Percentiles rank a stretch among this genome's conserved stretches.
These are phyloP conservation scores for Drosophila pseudoobscura DNA, from an alignment of 1,140 invertebrate species.

Conservation along the genomic window DNA sequence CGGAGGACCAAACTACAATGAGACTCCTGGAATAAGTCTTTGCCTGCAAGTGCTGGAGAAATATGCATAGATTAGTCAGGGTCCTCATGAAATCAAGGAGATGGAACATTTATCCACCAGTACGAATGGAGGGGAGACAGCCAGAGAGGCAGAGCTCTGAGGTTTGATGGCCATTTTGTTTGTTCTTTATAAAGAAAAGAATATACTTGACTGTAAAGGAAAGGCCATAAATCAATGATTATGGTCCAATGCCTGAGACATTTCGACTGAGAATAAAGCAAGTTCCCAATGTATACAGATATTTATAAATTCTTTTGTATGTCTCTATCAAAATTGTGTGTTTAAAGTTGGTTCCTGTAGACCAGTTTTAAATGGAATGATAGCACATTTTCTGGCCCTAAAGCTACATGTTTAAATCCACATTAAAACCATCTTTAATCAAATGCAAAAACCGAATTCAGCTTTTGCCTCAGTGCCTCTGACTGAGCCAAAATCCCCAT, in stretches of 20 bases:
- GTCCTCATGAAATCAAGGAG: constrained; percentile 17
- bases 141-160: too few relatives aligned
- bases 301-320: too few relatives aligned
- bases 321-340: too few relatives aligned
- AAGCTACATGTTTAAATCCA: too few relatives aligned
- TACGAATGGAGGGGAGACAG: too few relatives aligned
- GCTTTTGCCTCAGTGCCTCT: too few relatives aligned
- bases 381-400: too few relatives aligned
- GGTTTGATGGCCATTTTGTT: too few relatives aligned
- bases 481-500: constrained; percentile 2
- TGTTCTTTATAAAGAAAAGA: constrained; percentile 1
- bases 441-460: too few relatives aligned
- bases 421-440: background rate
- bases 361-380: background rate
- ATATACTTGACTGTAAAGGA: constrained; percentile 5
- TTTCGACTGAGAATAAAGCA: too few relatives aligned
- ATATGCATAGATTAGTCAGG: constrained; percentile 21
- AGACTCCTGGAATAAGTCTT: constrained; percentile 21
- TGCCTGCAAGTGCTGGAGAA: constrained; percentile 21
- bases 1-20: constrained; percentile 11
- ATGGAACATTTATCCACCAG: background rate
- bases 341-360: too few relatives aligned
- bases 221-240: constrained; percentile 69
- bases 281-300: too few relatives aligned
- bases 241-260: constrained; percentile 27